Percentiles rank a stretch among this genome's conserved stretches.
Evolutionary conservation across 2,888 invertebrate species (phyloP).

Genomic region (Eupithecia dodoneata): DNA sequence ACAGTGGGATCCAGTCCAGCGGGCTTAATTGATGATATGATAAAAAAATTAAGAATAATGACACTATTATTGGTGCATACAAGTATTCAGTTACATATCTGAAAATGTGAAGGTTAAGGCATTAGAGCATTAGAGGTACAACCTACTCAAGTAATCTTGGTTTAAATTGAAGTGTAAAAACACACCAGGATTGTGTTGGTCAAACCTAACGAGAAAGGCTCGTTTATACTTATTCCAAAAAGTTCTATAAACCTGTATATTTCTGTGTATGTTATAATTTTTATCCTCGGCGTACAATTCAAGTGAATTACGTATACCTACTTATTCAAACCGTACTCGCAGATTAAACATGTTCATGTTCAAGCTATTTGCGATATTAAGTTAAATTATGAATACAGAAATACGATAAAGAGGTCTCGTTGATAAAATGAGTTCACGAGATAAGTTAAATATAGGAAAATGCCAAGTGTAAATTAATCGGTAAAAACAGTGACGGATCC

Average conservation of each 20-base stretch:
- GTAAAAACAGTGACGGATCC: constrained; percentile 22
- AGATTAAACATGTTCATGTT: constrained; percentile 40
- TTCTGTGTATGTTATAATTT: not conserved
- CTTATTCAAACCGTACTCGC: not conserved
- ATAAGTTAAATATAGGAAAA: constrained; percentile 79
- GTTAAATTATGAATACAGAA: constrained; percentile 55
- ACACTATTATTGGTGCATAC: not conserved
- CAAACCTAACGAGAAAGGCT: not conserved
- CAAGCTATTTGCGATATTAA: constrained; percentile 56
- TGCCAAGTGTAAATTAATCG: constrained; percentile 56
- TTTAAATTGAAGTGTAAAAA: not conserved
- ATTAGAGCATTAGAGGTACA: not conserved
- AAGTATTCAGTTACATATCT: not conserved
- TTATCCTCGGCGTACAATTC: not conserved
- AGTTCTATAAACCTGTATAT: not conserved
- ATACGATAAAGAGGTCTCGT: constrained; percentile 76
- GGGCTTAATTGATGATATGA: not conserved
- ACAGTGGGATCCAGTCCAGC: not conserved
- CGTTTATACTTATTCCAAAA: not conserved
- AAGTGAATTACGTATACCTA: not conserved
- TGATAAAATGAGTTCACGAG: constrained; percentile 75
- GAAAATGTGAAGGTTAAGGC: not conserved
- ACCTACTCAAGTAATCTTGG: not conserved
- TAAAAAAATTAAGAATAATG: not conserved
- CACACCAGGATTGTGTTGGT: too few relatives aligned